phyloP scores from a whole-genome alignment of 1,140 invertebrate species.

The Papilio aristodemus region DNA sequence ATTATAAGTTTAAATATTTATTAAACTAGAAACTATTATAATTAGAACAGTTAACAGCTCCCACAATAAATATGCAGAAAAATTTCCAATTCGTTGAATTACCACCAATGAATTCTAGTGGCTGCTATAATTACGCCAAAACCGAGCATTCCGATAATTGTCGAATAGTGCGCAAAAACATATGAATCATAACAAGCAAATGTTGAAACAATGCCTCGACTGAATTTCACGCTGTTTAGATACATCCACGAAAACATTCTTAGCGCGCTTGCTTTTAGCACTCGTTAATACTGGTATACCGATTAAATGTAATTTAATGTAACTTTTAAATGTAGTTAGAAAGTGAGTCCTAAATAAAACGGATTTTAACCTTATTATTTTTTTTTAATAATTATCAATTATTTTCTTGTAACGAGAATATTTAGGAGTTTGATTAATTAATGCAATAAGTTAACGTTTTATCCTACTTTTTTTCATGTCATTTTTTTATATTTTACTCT shows the following conservation, averaged over 20 bases:
- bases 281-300: slow-evolving; percentile 3
- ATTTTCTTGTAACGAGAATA: no score
- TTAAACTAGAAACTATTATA: no score
- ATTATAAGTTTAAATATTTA: no score
- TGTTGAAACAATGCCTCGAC: slow-evolving; percentile 16
- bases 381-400: no score
- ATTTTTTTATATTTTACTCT: no score
- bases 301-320: no score
- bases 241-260: neutral
- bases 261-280: neutral
- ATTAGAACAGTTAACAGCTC: no score
- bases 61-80: slow-evolving; percentile 3
- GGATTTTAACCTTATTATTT: no score
- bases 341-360: no score
- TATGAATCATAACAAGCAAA: slow-evolving; percentile 23
- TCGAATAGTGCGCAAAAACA: slow-evolving; percentile 14
- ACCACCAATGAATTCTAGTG: neutral
- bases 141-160: slow-evolving; percentile 22
- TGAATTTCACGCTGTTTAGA: slow-evolving; percentile 8
- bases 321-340: neutral
- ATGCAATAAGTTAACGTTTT: no score
- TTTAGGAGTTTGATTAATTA: no score
- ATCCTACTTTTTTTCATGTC: no score
- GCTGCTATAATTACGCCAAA: neutral
- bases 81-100: slow-evolving; percentile 8